These are phyloP conservation scores for Siderastrea radians DNA, from an alignment of 92 coral and sea anemone genomes.

Conservation along the genomic window DNA sequence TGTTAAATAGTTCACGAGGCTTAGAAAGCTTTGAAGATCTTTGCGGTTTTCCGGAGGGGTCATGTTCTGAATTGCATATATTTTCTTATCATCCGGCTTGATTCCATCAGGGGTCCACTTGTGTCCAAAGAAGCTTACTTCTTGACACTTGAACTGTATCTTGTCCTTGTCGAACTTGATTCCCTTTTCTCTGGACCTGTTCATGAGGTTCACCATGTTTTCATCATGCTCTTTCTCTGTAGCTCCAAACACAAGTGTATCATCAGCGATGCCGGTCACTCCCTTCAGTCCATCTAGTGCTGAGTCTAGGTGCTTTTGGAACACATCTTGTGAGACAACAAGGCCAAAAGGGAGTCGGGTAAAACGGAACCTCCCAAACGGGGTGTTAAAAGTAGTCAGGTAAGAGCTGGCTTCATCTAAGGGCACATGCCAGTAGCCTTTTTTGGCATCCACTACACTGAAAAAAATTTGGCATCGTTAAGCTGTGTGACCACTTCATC, in stretches of 20 bases:
- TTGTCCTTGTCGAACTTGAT: slow-evolving; percentile 7
- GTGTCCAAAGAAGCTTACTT: slow-evolving; percentile 50
- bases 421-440: too few relatives aligned
- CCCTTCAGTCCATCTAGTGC: slow-evolving; percentile 52
- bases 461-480: neutral
- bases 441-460: too few relatives aligned
- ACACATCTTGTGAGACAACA: slow-evolving; percentile 62
- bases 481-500: too few relatives aligned
- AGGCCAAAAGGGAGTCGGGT: slow-evolving; percentile 65
- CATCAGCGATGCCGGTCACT: slow-evolving; percentile 74
- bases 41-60: slow-evolving; percentile 42
- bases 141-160: slow-evolving; percentile 46
- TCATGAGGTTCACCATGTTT: slow-evolving; percentile 16
- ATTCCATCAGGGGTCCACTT: slow-evolving; percentile 44
- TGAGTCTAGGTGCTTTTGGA: slow-evolving; percentile 60
- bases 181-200: slow-evolving; percentile 5
- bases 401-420: neutral
- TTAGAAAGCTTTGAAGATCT: slow-evolving; percentile 55
- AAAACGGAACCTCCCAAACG: slow-evolving; percentile 39
- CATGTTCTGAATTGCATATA: slow-evolving; percentile 27
- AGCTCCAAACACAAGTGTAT: slow-evolving; percentile 57
- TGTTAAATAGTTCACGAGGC: slow-evolving; percentile 27
- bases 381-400: slow-evolving; percentile 49
- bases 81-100: slow-evolving; percentile 39
- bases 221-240: neutral